Evolutionary conservation across 92 coral and sea anemone genomes (phyloP), one percentile per base, ranked within the genome.

Genomic region (Bergia puertoricense): DNA sequence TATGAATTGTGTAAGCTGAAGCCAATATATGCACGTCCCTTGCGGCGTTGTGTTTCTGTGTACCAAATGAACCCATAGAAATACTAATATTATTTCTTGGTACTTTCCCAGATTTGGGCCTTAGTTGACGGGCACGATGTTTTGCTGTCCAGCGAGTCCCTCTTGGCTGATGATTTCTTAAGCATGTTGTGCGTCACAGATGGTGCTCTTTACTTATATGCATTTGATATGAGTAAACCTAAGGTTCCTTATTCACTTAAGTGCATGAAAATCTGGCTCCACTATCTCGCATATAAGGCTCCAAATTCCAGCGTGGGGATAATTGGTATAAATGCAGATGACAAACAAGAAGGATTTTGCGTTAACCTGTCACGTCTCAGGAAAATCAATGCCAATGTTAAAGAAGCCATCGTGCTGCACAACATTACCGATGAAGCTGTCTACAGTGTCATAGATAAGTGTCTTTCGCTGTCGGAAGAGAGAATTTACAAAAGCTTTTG

Each of bases 221-320:
- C 39, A 75, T 81, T 66, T n/a, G 85, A 81, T 40, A 69, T 59
- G 39, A 62, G 50, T 39, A 81, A 14, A 6, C 59, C 38, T 57
- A 62, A 16, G 37, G 36, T 57, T 38, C 42, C 76, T 23, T 39
- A 38, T 43, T 40, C 85, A 39, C 13, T 37, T 14, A n/a, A 57
- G 50, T 48, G 14, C 67, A 18, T 81, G 6, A 57, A 81, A 62
- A 41, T 62, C 6, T 81, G 85, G 85, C 85, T 81, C 73, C 85
- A 81, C 18, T 81, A 62, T 57, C 74, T 81, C 36, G 74, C 73
- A 44, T 40, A 41, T 18, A 81, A 81, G 44, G 85, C 85, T 23
- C 85, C 85, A 57, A 8, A 40, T 20, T 81, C 85, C 9, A 81
- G 16, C 48, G 7, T 81, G n/a, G 85, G 73, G 36, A 57, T 81